Percentiles rank a stretch among this genome's conserved stretches.
Conservation (phyloP, 2,113 vertebrate genomes). For the Capra hircus region DNA sequence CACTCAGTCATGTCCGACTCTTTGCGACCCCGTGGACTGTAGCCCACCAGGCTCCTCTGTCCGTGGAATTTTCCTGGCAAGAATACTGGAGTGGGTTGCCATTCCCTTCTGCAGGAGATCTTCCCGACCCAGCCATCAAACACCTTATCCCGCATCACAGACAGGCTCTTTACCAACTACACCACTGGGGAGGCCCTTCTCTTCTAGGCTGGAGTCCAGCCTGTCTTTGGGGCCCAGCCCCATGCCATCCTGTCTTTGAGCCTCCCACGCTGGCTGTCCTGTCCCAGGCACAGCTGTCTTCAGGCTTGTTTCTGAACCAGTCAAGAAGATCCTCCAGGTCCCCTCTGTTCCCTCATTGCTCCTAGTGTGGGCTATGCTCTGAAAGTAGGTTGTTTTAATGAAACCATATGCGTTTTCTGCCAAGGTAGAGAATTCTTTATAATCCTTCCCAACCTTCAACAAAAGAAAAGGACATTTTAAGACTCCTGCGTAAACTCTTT, state of each 20-base stretch:
- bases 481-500: not conserved
- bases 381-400: not conserved
- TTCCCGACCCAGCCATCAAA: not conserved
- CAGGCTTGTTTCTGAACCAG: not conserved
- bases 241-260: not conserved
- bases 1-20: not conserved
- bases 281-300: no score
- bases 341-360: not conserved
- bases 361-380: not conserved
- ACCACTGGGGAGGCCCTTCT: not conserved
- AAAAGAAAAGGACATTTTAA: not conserved
- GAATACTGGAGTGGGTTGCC: not conserved
- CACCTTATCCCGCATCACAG: fast-evolving
- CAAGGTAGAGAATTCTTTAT: not conserved
- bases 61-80: not conserved
- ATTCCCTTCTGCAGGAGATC: not conserved
- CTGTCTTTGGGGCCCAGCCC: not conserved
- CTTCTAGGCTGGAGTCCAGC: not conserved
- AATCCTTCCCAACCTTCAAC: not conserved
- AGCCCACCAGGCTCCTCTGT: not conserved
- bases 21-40: not conserved
- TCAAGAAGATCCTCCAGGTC: not conserved
- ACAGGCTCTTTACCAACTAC: not conserved
- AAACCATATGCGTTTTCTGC: not conserved
- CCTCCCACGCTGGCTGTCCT: no score